These are phyloP conservation scores for Dyspetes luteomarginatus DNA, from an alignment of 2,888 invertebrate species.

Conservation along the genomic window DNA sequence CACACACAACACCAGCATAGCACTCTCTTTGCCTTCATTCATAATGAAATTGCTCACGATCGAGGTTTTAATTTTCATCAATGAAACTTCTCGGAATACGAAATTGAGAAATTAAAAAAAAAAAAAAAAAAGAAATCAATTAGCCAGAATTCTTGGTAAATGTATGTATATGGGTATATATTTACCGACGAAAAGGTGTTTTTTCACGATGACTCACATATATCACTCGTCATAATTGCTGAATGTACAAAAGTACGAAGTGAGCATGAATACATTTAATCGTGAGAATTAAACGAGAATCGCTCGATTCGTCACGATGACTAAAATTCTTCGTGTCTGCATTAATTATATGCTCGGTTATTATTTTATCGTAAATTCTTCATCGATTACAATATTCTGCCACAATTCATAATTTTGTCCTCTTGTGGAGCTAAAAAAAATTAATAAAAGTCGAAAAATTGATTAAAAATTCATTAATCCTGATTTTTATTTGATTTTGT, in stretches of 20 bases:
- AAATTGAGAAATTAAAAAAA: constrained; percentile 46
- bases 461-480: neutral
- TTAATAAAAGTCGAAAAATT: neutral
- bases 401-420: neutral
- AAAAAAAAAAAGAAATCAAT: too few species aligned
- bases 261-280: too few species aligned
- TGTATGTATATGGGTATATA: neutral
- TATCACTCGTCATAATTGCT: constrained; percentile 27
- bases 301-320: constrained; percentile 51
- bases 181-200: constrained; percentile 12
- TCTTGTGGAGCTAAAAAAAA: neutral
- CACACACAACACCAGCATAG: constrained; percentile 1
- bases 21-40: constrained; percentile 34
- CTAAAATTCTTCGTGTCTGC: constrained; percentile 30
- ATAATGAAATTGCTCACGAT: constrained; percentile 15
- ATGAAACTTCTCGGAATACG: constrained; percentile 2
- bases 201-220: constrained; percentile 41
- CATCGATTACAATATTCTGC: neutral
- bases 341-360: constrained; percentile 3
- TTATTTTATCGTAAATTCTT: constrained; percentile 8
- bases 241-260: constrained; percentile 9
- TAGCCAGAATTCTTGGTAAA: neutral
- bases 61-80: constrained; percentile 9
- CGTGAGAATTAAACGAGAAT: constrained; percentile 42
- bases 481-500: neutral